Evolutionary conservation across 2,888 invertebrate genomes (phyloP).

Genomic region (Microctonus hyperodae): DNA sequence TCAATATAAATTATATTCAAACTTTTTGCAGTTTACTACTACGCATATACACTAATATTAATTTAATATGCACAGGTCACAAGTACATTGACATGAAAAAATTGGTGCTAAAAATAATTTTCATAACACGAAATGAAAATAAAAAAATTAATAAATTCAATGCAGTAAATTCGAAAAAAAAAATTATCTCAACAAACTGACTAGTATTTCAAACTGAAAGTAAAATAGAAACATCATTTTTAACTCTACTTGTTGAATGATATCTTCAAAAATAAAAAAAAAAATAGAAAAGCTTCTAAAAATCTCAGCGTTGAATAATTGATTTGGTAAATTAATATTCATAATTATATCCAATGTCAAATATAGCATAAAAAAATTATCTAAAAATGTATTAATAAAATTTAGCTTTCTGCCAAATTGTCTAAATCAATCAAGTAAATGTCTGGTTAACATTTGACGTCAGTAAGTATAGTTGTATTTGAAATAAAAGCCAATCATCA

Average conservation of each 20-base stretch:
- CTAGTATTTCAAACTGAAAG: background rate
- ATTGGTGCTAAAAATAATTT: background rate
- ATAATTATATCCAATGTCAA: too few species aligned
- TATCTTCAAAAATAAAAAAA: background rate
- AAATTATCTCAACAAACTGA: background rate
- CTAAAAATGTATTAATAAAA: background rate
- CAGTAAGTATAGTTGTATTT: background rate
- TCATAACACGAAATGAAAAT: background rate
- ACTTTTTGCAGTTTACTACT: background rate
- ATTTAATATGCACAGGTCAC: background rate
- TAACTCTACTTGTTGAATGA: background rate
- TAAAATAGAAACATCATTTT: background rate
- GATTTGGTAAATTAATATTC: background rate
- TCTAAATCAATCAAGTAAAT: background rate
- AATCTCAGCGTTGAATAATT: background rate
- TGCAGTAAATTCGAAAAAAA: background rate
- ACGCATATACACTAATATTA: background rate
- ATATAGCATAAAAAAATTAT: background rate
- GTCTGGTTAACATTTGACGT: background rate
- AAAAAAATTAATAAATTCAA: background rate
- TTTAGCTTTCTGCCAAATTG: background rate
- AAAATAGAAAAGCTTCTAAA: background rate
- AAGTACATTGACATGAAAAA: background rate
- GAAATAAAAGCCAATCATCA: background rate
- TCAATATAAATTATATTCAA: background rate